Evolutionary conservation across 2,113 vertebrate species (phyloP).

Genomic region (Hoplias malabaricus): DNA sequence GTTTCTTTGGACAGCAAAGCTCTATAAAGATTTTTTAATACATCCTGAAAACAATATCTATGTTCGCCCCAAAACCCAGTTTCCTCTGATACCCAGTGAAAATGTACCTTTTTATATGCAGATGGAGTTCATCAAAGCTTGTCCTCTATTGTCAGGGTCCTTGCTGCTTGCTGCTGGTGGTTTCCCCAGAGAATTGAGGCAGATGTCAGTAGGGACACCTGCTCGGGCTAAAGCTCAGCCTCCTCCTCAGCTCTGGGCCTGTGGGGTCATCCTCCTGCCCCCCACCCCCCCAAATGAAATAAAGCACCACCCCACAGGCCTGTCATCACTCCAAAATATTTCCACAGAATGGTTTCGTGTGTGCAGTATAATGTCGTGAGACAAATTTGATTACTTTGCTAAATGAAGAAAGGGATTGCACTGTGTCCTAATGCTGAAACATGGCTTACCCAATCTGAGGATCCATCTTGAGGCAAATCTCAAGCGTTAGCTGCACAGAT

Average conservation of each 20-base stretch:
- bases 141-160: slow-evolving; percentile 54
- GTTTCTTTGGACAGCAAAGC: no score
- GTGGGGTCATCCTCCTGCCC: slow-evolving; percentile 34
- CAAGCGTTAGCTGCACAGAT: slow-evolving; percentile 30
- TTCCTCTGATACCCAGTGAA: slow-evolving; percentile 21
- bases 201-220: slow-evolving; percentile 74
- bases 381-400: background rate
- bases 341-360: background rate
- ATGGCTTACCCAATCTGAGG: slow-evolving; percentile 3
- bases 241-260: slow-evolving; percentile 28
- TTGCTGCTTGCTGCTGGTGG: slow-evolving; percentile 63
- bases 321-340: slow-evolving; percentile 17
- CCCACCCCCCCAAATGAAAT: slow-evolving; percentile 22
- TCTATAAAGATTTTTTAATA: no score
- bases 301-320: slow-evolving; percentile 1
- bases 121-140: slow-evolving; percentile 54
- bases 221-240: slow-evolving; percentile 56
- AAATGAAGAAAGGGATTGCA: slow-evolving; percentile 9
- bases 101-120: slow-evolving; percentile 63
- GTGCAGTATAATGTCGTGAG: background rate
- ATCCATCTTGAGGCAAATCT: slow-evolving; percentile 20
- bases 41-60: no score
- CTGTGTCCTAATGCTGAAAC: background rate
- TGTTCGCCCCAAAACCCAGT: slow-evolving; percentile 22
- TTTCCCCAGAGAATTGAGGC: slow-evolving; percentile 69